Conservation (phyloP, 2,888 invertebrate genomes). For the Mystacides longicornis region DNA sequence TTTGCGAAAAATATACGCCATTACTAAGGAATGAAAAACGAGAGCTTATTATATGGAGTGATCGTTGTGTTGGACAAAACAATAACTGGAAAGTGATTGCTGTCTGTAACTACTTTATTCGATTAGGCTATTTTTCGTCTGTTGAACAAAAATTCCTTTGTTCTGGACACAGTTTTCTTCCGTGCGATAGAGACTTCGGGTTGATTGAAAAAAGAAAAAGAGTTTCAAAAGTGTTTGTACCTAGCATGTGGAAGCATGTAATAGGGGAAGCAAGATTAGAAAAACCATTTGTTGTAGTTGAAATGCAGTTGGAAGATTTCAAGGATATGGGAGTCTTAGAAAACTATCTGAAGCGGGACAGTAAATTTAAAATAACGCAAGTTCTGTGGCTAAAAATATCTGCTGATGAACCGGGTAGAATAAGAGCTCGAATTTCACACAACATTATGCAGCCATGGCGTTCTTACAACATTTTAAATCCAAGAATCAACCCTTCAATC, state of each 20-base stretch:
- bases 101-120: conserved; percentile 1
- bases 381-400: not conserved
- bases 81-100: not conserved
- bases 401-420: not conserved
- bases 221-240: not conserved
- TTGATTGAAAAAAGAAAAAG: conserved; percentile 4
- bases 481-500: not conserved
- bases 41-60: not conserved
- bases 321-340: not conserved
- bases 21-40: not conserved
- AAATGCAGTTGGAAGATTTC: not conserved
- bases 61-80: not conserved
- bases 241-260: conserved; percentile 2
- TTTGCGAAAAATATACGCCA: not conserved
- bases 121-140: not conserved
- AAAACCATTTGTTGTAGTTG: not conserved
- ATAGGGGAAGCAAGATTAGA: not conserved
- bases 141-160: conserved; percentile 1
- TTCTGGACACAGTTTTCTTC: not conserved
- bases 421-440: not conserved
- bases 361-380: not conserved
- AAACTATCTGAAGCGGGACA: not conserved
- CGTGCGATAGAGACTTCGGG: conserved; percentile 1
- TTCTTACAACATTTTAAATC: not conserved
- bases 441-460: conserved; percentile 3